Conservation (phyloP, 2,888 invertebrate genomes). For the Luffia ferchaultella region DNA sequence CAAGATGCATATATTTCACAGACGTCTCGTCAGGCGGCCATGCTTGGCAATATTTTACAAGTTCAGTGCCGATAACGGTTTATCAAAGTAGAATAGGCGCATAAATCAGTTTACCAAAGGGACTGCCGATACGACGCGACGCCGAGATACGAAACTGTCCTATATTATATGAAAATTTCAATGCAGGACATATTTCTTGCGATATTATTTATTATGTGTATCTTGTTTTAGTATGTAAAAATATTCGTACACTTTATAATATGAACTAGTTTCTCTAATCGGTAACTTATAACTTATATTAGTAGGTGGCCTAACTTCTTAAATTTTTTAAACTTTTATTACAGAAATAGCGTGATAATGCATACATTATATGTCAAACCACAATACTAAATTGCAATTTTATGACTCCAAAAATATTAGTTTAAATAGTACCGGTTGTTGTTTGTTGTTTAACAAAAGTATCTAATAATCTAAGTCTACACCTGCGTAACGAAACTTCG, state of each 20-base stretch:
- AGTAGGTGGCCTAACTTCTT: not conserved
- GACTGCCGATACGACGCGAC: not conserved
- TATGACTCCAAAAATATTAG: too few species aligned
- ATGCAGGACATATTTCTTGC: not conserved
- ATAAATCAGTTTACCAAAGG: not conserved
- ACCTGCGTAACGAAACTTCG: not conserved
- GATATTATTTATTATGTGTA: not conserved
- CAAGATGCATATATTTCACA: not conserved
- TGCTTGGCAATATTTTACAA: not conserved
- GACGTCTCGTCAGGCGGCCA: not conserved
- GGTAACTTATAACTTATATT: not conserved
- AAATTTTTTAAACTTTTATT: too few species aligned
- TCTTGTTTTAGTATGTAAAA: not conserved
- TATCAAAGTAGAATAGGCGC: not conserved
- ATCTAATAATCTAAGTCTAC: not conserved
- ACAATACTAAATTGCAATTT: too few species aligned
- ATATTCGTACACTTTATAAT: not conserved
- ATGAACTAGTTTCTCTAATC: not conserved
- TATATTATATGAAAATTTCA: not conserved
- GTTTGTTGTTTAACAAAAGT: not conserved
- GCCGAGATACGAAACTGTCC: too few species aligned
- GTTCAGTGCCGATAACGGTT: not conserved
- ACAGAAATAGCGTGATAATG: too few species aligned
- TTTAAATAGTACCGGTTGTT: too few species aligned
- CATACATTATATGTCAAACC: not conserved